phyloP scores from a whole-genome alignment of 1,140 invertebrate genomes.

The Drosophila kurseongensis region DNA sequence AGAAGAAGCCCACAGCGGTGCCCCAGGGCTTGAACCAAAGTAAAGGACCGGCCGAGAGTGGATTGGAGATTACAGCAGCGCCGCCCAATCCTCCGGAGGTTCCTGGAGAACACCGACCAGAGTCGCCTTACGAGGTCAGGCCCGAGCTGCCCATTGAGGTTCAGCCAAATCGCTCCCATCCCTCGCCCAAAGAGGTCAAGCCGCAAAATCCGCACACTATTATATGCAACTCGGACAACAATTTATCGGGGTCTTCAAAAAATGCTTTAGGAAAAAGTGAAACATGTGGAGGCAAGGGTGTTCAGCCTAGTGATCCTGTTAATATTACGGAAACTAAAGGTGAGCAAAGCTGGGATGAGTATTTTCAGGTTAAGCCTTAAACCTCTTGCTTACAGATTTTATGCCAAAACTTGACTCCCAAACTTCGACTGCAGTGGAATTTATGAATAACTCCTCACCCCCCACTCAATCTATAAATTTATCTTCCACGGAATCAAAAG shows the following conservation, averaged over 20 bases:
- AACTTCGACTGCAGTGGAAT: not conserved
- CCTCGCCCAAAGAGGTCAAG: slow-evolving; percentile 13
- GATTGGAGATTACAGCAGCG: not conserved
- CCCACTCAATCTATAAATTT: too few species aligned
- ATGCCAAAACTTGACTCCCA: not conserved
- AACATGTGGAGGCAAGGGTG: too few species aligned
- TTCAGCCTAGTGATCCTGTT: not conserved
- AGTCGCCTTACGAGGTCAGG: slow-evolving; percentile 23
- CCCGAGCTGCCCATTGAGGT: slow-evolving; percentile 29
- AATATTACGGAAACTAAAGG: not conserved
- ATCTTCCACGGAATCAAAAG: not conserved
- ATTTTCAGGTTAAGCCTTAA: not conserved
- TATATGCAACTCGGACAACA: not conserved
- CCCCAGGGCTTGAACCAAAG: not conserved
- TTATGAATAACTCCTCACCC: not conserved
- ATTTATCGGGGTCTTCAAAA: not conserved
- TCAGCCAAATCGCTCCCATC: slow-evolving; percentile 1
- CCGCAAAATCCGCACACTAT: slow-evolving; percentile 18
- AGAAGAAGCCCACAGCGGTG: not conserved
- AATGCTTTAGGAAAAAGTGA: not conserved
- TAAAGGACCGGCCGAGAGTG: not conserved
- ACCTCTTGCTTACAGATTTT: not conserved
- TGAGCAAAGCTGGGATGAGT: not conserved
- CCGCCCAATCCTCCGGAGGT: slow-evolving; percentile 10
- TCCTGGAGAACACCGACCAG: slow-evolving; percentile 20